phyloP scores from a whole-genome alignment of 2,888 invertebrate species.

The Icerya purchasi region DNA sequence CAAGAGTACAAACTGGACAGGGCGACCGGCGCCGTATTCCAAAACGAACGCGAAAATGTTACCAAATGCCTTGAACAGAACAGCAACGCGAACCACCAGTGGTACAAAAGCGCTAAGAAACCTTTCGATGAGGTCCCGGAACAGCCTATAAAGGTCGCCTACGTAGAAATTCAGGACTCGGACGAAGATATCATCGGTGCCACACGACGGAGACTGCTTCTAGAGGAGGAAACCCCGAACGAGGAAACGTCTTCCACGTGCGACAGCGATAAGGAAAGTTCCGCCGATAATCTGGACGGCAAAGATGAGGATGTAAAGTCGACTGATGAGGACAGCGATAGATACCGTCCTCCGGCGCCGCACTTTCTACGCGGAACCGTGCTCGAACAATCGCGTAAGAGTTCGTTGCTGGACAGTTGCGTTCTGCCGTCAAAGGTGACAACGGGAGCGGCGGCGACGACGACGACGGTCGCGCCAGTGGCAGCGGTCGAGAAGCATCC shows the following conservation, averaged over 20 bases:
- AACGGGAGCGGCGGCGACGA: background rate
- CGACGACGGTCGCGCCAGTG: background rate
- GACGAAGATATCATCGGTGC: constrained; percentile 18
- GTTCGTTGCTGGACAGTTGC: background rate
- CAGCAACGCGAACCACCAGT: background rate
- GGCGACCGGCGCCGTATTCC: constrained; percentile 25
- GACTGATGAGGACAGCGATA: background rate
- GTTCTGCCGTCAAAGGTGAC: background rate
- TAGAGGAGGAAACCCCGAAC: background rate
- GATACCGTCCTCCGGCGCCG: too few relatives aligned
- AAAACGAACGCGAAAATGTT: background rate
- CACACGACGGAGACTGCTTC: background rate
- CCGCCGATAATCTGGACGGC: background rate
- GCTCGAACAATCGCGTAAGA: background rate
- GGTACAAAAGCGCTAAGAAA: background rate
- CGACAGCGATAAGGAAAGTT: background rate
- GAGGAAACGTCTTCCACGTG: background rate
- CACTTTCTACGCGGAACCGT: too few relatives aligned
- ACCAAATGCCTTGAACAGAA: too few relatives aligned
- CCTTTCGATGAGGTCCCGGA: background rate
- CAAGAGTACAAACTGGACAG: constrained; percentile 48
- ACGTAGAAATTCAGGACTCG: constrained; percentile 16
- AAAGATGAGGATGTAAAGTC: background rate
- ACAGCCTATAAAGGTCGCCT: constrained; percentile 17
- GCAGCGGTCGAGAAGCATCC: background rate